phyloP scores from a whole-genome alignment of 2,888 invertebrate species.

The Apamea crenata region DNA sequence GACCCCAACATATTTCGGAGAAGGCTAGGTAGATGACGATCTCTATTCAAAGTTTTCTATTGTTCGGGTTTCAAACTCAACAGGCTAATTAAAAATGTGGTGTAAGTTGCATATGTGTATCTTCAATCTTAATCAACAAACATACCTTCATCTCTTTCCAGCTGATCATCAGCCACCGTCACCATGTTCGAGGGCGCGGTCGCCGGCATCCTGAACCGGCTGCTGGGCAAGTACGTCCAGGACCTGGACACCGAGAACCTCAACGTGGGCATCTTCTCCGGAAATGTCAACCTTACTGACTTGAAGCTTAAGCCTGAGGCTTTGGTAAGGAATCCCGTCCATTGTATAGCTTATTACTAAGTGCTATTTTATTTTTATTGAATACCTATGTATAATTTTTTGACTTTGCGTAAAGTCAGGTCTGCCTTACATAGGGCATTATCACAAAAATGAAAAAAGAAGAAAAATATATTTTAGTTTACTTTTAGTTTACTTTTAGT shows the following conservation, averaged over 20 bases:
- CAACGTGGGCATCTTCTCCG: conserved; percentile 95
- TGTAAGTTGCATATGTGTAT: neutral
- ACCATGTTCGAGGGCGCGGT: conserved; percentile 95
- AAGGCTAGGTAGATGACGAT: no score
- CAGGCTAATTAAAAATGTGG: neutral
- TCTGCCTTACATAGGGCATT: no score
- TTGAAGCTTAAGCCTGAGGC: conserved; percentile 95
- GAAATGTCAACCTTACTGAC: conserved; percentile 94
- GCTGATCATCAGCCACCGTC: conserved; percentile 59
- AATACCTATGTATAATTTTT: neutral
- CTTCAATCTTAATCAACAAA: neutral
- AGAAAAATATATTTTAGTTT: no score
- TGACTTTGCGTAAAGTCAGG: no score
- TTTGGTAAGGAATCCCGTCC: conserved; percentile 89
- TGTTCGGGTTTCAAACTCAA: neutral
- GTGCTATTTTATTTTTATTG: neutral
- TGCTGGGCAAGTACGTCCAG: conserved; percentile 95
- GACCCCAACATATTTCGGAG: no score
- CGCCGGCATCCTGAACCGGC: conserved; percentile 94
- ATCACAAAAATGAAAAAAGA: no score
- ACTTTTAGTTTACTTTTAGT: no score
- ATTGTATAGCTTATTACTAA: neutral
- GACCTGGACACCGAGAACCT: conserved; percentile 96
- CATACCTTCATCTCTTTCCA: conserved; percentile 18
- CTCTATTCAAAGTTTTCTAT: no score